These are phyloP conservation scores for Enteromius anoplus DNA, from an alignment of 2,797 vertebrate species.

Conservation along the genomic window DNA sequence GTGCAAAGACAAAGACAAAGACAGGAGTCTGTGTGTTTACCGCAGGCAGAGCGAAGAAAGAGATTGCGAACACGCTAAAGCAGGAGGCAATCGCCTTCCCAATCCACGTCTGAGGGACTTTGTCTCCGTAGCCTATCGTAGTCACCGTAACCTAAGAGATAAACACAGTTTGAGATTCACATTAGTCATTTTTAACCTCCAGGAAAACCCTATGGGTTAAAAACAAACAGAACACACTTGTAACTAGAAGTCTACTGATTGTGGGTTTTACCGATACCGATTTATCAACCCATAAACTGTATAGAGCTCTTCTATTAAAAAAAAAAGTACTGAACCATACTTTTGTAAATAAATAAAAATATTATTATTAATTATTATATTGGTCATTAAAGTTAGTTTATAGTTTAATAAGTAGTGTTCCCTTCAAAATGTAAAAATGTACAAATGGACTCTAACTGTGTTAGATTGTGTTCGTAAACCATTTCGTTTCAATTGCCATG, in stretches of 20 bases:
- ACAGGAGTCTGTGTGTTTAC: slow-evolving; percentile 74
- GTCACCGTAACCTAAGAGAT: slow-evolving; percentile 85
- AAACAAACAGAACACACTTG: neutral
- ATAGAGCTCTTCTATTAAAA: too few species aligned
- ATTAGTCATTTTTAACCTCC: neutral
- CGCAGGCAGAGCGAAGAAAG: slow-evolving; percentile 90
- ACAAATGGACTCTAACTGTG: neutral
- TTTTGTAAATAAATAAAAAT: neutral
- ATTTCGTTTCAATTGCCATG: too few species aligned
- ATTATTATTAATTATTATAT: neutral
- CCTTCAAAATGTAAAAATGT: too few species aligned
- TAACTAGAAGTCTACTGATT: neutral
- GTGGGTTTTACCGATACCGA: too few species aligned
- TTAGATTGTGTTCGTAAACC: too few species aligned
- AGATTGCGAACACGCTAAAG: slow-evolving; percentile 92
- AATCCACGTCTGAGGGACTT: slow-evolving; percentile 91
- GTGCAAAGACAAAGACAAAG: neutral
- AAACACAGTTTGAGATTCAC: slow-evolving; percentile 15
- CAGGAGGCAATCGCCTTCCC: slow-evolving; percentile 93
- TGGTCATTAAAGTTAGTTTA: neutral
- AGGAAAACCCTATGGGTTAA: neutral
- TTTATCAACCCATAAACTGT: too few species aligned
- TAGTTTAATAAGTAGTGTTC: neutral
- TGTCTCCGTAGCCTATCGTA: slow-evolving; percentile 91
- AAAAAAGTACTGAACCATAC: too few species aligned